Evolutionary conservation across 2,113 vertebrate species (phyloP).

Genomic region (Callithrix jacchus): DNA sequence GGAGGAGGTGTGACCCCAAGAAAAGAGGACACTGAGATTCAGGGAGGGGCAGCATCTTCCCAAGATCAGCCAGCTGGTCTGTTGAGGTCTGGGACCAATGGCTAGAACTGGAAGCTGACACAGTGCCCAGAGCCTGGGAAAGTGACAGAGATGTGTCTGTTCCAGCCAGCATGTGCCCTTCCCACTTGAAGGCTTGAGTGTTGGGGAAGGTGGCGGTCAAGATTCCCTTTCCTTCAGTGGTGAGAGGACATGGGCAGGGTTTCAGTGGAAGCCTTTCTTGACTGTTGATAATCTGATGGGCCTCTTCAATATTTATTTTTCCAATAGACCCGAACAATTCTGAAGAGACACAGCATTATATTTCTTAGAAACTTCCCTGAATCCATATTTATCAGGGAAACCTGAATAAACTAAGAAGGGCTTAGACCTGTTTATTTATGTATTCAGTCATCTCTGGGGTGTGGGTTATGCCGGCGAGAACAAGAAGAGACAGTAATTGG

Average conservation of each 20-base stretch:
- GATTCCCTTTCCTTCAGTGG: neutral
- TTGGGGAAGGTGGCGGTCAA: neutral
- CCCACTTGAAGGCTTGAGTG: fast-evolving
- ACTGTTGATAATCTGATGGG: conserved; percentile 8
- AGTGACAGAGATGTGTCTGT: fast-evolving
- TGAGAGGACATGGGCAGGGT: neutral
- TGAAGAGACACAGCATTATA: conserved; percentile 41
- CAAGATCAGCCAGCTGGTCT: no score
- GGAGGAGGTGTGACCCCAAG: neutral
- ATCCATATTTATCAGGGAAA: conserved; percentile 67
- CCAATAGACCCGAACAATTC: conserved; percentile 7
- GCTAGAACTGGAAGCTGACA: neutral
- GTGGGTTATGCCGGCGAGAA: fast-evolving
- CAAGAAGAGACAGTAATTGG: conserved; percentile 47
- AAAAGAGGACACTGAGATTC: neutral
- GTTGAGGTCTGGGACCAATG: neutral
- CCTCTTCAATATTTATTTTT: conserved; percentile 63
- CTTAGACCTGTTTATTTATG: conserved; percentile 9
- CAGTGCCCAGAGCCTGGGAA: neutral
- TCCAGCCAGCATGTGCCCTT: neutral
- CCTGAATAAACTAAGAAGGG: conserved; percentile 49
- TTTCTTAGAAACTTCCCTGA: conserved; percentile 59
- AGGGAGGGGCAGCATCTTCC: neutral
- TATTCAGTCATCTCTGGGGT: neutral
- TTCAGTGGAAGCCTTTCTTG: neutral